These are phyloP conservation scores for Chloropsis cyanopogon DNA, from an alignment of 2,113 vertebrate species.

Conservation along the genomic window DNA sequence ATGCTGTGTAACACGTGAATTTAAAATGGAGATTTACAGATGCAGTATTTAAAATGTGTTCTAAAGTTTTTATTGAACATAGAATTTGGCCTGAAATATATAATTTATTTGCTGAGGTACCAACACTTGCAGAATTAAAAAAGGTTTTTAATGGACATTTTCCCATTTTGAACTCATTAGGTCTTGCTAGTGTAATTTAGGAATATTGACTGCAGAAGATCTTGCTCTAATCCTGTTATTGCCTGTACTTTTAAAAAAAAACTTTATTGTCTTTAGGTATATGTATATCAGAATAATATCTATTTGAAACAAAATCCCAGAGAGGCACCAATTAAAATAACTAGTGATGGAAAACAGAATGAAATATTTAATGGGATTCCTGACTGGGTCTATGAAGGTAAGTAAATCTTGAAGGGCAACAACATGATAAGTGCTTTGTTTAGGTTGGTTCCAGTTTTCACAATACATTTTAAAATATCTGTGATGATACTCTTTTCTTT, in stretches of 20 bases:
- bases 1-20: background rate
- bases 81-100: background rate
- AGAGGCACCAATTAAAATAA: conserved; percentile 79
- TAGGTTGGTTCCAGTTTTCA: background rate
- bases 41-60: background rate
- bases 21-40: background rate
- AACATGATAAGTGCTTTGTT: background rate
- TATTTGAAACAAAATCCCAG: conserved; percentile 79
- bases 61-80: background rate
- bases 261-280: conserved; percentile 74
- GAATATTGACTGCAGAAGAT: background rate
- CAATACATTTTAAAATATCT: background rate
- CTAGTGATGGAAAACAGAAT: conserved; percentile 84
- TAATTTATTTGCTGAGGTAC: background rate
- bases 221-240: background rate
- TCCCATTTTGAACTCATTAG: background rate
- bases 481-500: background rate
- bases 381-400: conserved; percentile 98
- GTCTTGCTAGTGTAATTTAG: background rate
- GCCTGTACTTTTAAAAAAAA: background rate
- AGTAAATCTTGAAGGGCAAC: background rate
- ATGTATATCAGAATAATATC: conserved; percentile 87
- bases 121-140: background rate
- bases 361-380: conserved; percentile 92
- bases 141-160: background rate